Conservation (phyloP, 2,888 invertebrate genomes). For the Nowickia ferox region DNA sequence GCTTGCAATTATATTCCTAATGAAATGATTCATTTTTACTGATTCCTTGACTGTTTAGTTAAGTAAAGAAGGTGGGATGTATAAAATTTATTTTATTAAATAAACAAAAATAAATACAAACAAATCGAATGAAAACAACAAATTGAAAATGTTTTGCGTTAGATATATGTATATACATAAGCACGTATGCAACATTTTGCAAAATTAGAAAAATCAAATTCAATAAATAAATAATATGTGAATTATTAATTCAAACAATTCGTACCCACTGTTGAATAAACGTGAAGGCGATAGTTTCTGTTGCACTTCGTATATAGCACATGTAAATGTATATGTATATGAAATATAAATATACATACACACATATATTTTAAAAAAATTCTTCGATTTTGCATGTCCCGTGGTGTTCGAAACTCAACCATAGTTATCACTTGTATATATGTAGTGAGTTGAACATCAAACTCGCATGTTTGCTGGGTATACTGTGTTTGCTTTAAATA, state of each 20-base stretch:
- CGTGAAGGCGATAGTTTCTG: neutral
- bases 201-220: slow-evolving; percentile 7
- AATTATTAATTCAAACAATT: slow-evolving; percentile 31
- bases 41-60: neutral
- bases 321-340: too few species aligned
- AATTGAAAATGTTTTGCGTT: slow-evolving; percentile 8
- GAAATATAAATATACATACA: too few species aligned
- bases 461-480: too few species aligned
- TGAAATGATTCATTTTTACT: neutral
- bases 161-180: too few species aligned
- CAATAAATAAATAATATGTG: slow-evolving; percentile 28
- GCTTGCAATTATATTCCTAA: too few species aligned
- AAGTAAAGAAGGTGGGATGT: slow-evolving; percentile 10
- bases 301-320: neutral
- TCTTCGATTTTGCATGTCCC: too few species aligned
- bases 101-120: slow-evolving; percentile 37
- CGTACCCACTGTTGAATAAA: neutral
- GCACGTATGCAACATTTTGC: slow-evolving; percentile 13
- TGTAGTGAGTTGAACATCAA: too few species aligned
- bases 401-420: too few species aligned
- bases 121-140: slow-evolving; percentile 3
- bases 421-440: too few species aligned
- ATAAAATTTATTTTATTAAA: slow-evolving; percentile 18
- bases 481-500: too few species aligned
- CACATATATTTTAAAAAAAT: too few species aligned